A percentile compares a stretch with the other conserved stretches of the same genome.
phyloP scores from a whole-genome alignment of 2,888 invertebrate species.

The Fragum sueziense region DNA sequence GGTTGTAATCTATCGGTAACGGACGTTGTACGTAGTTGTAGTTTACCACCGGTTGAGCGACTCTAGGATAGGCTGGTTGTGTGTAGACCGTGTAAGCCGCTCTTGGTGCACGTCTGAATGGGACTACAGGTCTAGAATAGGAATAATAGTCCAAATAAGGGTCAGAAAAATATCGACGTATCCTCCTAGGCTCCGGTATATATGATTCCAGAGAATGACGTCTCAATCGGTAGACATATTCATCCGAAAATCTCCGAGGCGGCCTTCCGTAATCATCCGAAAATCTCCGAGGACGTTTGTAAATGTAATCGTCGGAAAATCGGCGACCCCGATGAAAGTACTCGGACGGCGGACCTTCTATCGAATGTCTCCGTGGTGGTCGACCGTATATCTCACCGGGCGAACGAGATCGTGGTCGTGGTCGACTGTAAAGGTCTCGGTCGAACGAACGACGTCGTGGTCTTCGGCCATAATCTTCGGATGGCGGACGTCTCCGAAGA shows the following conservation, averaged over 20 bases:
- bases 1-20: neutral
- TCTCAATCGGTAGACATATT: neutral
- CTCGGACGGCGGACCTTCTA: neutral
- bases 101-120: neutral
- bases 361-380: neutral
- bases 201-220: neutral
- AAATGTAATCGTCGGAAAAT: neutral
- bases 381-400: slow-evolving; percentile 5
- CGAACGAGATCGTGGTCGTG: neutral
- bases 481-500: neutral
- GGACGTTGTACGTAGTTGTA: slow-evolving; percentile 18
- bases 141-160: neutral
- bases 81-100: neutral
- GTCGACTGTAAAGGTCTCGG: neutral
- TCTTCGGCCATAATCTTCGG: neutral
- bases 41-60: neutral
- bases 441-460: neutral
- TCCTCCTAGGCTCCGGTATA: neutral
- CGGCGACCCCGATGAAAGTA: neutral
- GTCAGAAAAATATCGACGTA: neutral
- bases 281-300: neutral
- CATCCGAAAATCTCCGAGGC: neutral
- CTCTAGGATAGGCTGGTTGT: neutral
- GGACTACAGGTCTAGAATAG: neutral
- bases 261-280: slow-evolving; percentile 6